phyloP scores from a whole-genome alignment of 2,797 vertebrate species.

The Melopsittacus undulatus region DNA sequence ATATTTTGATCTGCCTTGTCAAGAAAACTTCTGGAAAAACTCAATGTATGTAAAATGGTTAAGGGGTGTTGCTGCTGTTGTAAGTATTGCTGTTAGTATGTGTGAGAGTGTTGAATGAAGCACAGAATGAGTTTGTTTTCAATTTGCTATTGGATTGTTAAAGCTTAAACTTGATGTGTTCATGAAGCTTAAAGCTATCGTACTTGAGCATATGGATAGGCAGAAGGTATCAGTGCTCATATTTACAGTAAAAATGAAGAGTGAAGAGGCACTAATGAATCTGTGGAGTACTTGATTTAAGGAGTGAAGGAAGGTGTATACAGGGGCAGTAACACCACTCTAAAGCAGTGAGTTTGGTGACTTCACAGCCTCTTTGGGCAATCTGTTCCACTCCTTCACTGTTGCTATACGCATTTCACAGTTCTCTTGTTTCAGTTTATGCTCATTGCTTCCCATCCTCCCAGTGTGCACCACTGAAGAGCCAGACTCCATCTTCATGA shows the following conservation, averaged over 20 bases:
- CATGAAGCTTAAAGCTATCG: background rate
- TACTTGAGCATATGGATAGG: background rate
- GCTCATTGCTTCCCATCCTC: background rate
- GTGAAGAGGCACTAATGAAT: background rate
- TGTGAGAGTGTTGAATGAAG: background rate
- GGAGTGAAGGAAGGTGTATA: background rate
- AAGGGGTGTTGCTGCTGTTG: background rate
- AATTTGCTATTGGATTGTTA: background rate
- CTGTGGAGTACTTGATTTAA: background rate
- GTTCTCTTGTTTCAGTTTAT: background rate
- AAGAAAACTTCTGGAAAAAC: background rate
- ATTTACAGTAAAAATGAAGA: background rate
- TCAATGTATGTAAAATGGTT: background rate
- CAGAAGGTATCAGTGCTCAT: background rate
- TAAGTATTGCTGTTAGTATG: background rate
- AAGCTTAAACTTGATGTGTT: background rate
- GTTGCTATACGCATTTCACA: accelerated
- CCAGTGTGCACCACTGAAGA: background rate
- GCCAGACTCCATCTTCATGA: background rate
- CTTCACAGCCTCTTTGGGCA: background rate
- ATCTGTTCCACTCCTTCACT: background rate
- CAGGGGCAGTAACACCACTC: background rate
- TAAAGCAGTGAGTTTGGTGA: background rate
- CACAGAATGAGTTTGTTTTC: background rate
- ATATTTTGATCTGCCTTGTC: background rate